These are phyloP conservation scores for Cinara cedri DNA, from an alignment of 2,888 invertebrate genomes.

Conservation along the genomic window DNA sequence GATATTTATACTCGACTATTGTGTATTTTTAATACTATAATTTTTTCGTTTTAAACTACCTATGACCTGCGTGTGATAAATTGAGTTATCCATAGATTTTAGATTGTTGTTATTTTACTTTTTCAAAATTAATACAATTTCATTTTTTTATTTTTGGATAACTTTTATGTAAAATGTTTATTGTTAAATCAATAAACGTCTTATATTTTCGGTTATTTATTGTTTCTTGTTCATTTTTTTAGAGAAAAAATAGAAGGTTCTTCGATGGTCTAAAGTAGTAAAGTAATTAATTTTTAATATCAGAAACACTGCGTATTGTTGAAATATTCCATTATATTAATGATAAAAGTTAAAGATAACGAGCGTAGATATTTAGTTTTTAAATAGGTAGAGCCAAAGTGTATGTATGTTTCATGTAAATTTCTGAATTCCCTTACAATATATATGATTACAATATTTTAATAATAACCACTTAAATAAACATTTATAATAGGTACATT, in stretches of 20 bases:
- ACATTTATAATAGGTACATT: constrained; percentile 20
- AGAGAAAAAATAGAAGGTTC: constrained; percentile 11
- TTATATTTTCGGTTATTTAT: constrained; percentile 19
- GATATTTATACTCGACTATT: neutral
- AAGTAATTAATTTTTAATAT: constrained; percentile 29
- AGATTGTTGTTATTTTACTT: neutral
- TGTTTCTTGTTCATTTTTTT: constrained; percentile 11
- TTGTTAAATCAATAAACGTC: neutral
- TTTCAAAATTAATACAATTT: no score
- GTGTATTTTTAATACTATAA: neutral
- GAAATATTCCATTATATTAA: neutral
- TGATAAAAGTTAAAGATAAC: constrained; percentile 10
- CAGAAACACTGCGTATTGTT: neutral
- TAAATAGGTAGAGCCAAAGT: neutral
- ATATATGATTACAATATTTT: neutral
- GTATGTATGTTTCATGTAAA: neutral
- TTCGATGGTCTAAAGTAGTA: constrained; percentile 5
- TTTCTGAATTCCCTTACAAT: neutral
- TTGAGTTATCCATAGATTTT: neutral
- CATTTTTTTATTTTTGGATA: neutral
- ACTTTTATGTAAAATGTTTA: constrained; percentile 1
- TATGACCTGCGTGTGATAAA: no score
- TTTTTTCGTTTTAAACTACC: neutral
- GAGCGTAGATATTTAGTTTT: constrained; percentile 16
- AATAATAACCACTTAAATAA: neutral